Evolutionary conservation across 2,113 vertebrate genomes (phyloP).

Genomic region (Ciconia maguari): DNA sequence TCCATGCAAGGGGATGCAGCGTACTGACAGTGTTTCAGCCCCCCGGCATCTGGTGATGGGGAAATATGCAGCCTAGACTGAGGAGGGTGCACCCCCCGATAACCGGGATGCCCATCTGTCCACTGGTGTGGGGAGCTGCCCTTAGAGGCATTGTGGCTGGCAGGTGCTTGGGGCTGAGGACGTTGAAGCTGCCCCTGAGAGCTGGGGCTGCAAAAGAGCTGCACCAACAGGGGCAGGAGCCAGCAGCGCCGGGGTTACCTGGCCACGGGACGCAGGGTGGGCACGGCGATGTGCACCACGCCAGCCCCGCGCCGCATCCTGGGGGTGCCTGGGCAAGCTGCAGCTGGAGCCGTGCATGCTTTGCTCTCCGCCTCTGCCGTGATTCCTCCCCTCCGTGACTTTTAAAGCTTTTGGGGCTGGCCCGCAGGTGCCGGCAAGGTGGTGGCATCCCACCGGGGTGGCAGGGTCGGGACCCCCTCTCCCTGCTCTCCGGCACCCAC

Average conservation of each 20-base stretch:
- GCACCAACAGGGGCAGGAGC: background rate
- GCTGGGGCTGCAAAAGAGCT: background rate
- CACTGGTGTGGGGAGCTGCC: rapidly evolving
- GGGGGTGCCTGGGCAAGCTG: background rate
- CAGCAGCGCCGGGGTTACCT: rapidly evolving
- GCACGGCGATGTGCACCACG: rapidly evolving
- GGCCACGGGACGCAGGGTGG: rapidly evolving
- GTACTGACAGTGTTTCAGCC: rapidly evolving
- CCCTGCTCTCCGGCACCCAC: background rate
- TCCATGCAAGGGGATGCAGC: background rate
- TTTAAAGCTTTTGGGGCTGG: background rate
- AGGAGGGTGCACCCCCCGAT: background rate
- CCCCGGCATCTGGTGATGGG: rapidly evolving
- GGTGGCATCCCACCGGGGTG: rapidly evolving
- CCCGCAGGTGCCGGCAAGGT: background rate
- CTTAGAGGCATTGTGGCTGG: background rate
- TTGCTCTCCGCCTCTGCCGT: background rate
- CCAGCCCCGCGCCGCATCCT: rapidly evolving
- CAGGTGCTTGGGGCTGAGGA: background rate
- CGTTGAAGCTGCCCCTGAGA: background rate
- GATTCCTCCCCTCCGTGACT: background rate
- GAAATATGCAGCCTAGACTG: background rate
- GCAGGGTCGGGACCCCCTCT: too few relatives aligned
- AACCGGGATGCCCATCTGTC: background rate
- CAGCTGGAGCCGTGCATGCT: background rate